Percentiles rank a stretch among this genome's conserved stretches.
phyloP scores from a whole-genome alignment of 2,888 invertebrate genomes.

The Entomobrya proxima region DNA sequence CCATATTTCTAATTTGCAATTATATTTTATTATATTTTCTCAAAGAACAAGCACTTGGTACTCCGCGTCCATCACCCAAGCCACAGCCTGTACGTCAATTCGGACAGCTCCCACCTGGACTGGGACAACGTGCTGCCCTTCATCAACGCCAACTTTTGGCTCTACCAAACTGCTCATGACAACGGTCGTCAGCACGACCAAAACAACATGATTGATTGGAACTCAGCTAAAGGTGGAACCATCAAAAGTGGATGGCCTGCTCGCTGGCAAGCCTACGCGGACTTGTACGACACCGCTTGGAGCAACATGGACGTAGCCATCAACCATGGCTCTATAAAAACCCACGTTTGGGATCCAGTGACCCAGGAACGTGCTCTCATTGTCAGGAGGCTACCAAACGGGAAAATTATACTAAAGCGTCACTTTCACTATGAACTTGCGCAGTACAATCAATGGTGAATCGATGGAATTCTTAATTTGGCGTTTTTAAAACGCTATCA shows the following conservation, averaged over 20 bases:
- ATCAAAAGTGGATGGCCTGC: background rate
- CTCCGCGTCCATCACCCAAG: background rate
- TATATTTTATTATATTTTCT: background rate
- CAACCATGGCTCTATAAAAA: too few relatives aligned
- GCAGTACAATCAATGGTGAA: too few relatives aligned
- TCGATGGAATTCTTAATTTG: too few relatives aligned
- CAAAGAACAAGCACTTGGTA: background rate
- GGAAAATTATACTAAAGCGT: too few relatives aligned
- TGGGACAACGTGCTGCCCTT: background rate
- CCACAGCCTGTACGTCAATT: background rate
- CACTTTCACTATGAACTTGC: too few relatives aligned
- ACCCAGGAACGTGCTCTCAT: too few relatives aligned
- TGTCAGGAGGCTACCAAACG: too few relatives aligned
- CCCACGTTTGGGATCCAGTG: too few relatives aligned
- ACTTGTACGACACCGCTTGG: background rate
- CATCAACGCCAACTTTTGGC: constrained; percentile 2
- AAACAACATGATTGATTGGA: background rate
- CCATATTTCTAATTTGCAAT: too few relatives aligned
- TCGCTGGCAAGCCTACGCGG: background rate
- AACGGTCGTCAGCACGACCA: background rate
- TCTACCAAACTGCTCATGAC: background rate
- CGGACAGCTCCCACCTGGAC: background rate
- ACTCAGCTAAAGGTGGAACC: background rate
- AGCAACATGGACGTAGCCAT: background rate
- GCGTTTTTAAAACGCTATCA: too few relatives aligned